These are phyloP conservation scores for Acanthurus lineatus DNA, from an alignment of 2,797 vertebrate genomes.

Conservation along the genomic window DNA sequence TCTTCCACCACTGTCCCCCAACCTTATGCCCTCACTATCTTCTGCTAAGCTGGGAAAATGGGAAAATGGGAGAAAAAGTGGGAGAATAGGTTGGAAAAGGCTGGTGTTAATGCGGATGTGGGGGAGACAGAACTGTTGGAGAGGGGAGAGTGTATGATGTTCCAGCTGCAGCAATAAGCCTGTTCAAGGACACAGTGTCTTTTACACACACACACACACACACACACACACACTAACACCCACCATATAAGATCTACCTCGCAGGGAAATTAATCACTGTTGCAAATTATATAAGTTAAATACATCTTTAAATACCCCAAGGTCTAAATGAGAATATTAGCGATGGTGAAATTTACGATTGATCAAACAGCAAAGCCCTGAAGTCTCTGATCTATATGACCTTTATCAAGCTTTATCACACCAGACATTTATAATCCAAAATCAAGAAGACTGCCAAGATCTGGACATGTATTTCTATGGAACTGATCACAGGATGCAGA, in stretches of 20 bases:
- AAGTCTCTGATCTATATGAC: slow-evolving; percentile 57
- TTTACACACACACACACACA: slow-evolving; percentile 27
- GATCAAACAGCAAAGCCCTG: slow-evolving; percentile 61
- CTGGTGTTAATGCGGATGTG: slow-evolving; percentile 10
- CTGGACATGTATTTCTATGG: slow-evolving; percentile 4
- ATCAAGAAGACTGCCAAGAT: slow-evolving; percentile 24
- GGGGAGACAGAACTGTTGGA: slow-evolving; percentile 32
- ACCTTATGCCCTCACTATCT: slow-evolving; percentile 24
- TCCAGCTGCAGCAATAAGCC: slow-evolving; percentile 73
- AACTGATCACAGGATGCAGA: slow-evolving; percentile 36
- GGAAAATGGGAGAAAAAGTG: neutral
- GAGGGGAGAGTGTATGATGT: slow-evolving; percentile 54
- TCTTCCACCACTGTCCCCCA: slow-evolving; percentile 41
- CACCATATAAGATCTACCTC: slow-evolving; percentile 58
- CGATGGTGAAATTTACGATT: slow-evolving; percentile 53
- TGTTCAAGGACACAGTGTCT: slow-evolving; percentile 75
- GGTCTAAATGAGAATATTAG: slow-evolving; percentile 63
- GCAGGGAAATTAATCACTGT: slow-evolving; percentile 70
- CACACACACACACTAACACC: slow-evolving; percentile 21
- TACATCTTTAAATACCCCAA: slow-evolving; percentile 66
- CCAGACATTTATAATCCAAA: slow-evolving; percentile 55
- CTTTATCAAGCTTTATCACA: slow-evolving; percentile 67
- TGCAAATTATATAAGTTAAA: slow-evolving; percentile 73
- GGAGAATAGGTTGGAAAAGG: slow-evolving; percentile 16
- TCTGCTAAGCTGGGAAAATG: slow-evolving; percentile 46